Percentiles rank a stretch among this genome's conserved stretches.
These are phyloP conservation scores for Buceros bicornis DNA, from an alignment of 2,797 vertebrate species.

Conservation along the genomic window DNA sequence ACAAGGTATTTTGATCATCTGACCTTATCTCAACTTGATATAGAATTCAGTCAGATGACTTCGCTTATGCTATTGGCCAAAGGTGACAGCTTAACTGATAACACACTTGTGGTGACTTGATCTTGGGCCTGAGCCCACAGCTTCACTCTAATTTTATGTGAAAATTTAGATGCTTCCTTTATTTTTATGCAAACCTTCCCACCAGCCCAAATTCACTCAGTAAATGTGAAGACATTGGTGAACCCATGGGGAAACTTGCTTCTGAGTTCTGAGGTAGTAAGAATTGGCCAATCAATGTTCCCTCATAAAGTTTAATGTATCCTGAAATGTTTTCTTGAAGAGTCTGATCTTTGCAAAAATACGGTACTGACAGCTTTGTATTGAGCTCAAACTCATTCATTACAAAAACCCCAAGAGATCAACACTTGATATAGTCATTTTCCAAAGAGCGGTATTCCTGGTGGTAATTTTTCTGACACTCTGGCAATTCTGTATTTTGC, in stretches of 20 bases:
- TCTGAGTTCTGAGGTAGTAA: background rate
- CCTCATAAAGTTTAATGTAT: background rate
- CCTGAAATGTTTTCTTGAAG: background rate
- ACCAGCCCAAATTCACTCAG: background rate
- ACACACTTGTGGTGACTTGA: background rate
- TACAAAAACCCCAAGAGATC: background rate
- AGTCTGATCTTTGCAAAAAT: background rate
- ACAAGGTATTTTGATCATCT: background rate
- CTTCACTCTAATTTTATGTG: background rate
- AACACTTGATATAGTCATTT: background rate
- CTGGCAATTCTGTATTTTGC: constrained; percentile 10
- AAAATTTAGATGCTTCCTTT: background rate
- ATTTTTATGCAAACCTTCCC: background rate
- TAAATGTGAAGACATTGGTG: background rate
- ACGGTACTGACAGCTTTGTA: background rate
- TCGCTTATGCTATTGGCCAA: background rate
- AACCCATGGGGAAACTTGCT: background rate
- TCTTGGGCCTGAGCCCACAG: background rate
- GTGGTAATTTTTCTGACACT: background rate
- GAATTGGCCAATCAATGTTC: background rate
- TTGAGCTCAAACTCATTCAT: background rate
- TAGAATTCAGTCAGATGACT: background rate
- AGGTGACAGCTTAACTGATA: background rate
- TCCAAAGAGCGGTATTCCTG: background rate
- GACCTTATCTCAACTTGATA: background rate